Conservation (phyloP, 2,113 vertebrate species). For the Cyphomyrus plagiostoma region DNA sequence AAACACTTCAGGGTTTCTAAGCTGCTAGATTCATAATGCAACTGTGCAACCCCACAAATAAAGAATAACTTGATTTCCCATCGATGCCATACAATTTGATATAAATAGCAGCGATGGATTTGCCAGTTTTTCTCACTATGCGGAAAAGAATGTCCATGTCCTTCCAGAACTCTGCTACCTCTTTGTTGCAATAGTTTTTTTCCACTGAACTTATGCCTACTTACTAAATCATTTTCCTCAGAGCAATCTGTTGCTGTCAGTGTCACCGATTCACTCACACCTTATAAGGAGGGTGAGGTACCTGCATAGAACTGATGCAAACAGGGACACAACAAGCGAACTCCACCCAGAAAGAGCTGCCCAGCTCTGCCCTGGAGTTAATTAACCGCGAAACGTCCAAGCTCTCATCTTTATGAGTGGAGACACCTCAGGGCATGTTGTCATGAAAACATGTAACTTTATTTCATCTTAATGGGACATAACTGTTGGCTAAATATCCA, state of each 20-base stretch:
- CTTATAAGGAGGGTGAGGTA: not conserved
- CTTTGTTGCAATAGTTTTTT: not conserved
- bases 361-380: not conserved
- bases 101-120: not conserved
- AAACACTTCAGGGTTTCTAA: not conserved
- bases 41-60: not conserved
- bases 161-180: not conserved
- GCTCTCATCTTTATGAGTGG: not conserved
- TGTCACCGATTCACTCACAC: not conserved
- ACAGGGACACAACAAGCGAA: not conserved
- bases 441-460: not conserved
- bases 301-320: not conserved
- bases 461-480: not conserved
- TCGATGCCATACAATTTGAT: not conserved
- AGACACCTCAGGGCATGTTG: not conserved
- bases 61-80: not conserved
- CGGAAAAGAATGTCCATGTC: not conserved
- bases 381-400: not conserved
- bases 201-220: not conserved
- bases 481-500: not conserved
- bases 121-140: not conserved
- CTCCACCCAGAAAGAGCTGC: not conserved
- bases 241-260: not conserved
- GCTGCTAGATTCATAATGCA: not conserved
- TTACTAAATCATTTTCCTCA: not conserved